phyloP scores from a whole-genome alignment of 2,888 invertebrate species.

The Drosophila picticornis region DNA sequence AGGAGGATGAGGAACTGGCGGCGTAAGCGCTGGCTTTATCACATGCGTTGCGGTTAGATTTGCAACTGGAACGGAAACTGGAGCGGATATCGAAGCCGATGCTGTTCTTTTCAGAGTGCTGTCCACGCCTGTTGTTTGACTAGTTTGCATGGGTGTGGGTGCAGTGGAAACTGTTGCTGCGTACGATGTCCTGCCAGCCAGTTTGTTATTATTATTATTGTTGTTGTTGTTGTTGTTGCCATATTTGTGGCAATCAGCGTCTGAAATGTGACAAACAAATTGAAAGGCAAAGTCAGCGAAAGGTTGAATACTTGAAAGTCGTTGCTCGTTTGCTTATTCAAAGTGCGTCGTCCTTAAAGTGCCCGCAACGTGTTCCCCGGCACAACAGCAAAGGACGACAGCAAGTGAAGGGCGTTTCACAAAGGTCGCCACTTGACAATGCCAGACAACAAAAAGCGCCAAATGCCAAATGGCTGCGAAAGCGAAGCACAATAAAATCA shows the following conservation, averaged over 20 bases:
- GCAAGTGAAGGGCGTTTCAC: constrained; percentile 15
- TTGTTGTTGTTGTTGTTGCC: constrained; percentile 58
- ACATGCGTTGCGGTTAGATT: constrained; percentile 52
- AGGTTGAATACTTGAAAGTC: constrained; percentile 34
- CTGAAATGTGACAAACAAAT: constrained; percentile 61
- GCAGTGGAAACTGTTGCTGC: constrained; percentile 22
- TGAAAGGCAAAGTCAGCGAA: constrained; percentile 55
- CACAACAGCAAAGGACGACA: constrained; percentile 3
- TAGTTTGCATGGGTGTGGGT: constrained; percentile 55
- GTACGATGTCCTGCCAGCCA: constrained; percentile 35
- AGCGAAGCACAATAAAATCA: constrained; percentile 63
- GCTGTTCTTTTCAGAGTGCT: constrained; percentile 18
- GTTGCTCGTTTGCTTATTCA: constrained; percentile 58
- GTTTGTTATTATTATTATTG: constrained; percentile 46
- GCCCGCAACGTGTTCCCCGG: constrained; percentile 65
- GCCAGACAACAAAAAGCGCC: constrained; percentile 26
- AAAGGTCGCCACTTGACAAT: constrained; percentile 48
- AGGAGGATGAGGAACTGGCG: constrained; percentile 22
- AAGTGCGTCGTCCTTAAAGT: constrained; percentile 71
- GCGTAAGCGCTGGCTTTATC: constrained; percentile 54
- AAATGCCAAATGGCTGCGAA: constrained; percentile 35
- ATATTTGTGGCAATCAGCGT: constrained; percentile 68
- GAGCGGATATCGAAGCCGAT: constrained; percentile 19
- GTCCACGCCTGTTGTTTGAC: constrained; percentile 45
- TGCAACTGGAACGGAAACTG: constrained; percentile 22